Conservation (phyloP, 2,888 invertebrate species). For the Dione juno region DNA sequence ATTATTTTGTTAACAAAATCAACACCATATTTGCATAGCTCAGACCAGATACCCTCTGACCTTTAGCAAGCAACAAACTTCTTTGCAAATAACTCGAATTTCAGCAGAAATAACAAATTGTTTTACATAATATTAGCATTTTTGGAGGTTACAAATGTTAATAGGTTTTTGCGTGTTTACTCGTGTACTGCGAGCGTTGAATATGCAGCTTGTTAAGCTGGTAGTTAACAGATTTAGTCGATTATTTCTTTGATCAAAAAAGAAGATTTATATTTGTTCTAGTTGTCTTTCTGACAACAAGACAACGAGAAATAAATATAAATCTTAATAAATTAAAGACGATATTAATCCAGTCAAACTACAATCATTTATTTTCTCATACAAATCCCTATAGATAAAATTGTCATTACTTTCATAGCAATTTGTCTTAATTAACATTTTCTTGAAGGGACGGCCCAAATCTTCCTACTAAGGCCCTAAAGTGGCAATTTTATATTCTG, state of each 20-base stretch:
- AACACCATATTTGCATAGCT: not conserved
- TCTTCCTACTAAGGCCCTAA: constrained; percentile 30
- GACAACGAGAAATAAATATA: not conserved
- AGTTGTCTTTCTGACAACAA: not conserved
- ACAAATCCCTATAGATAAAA: not conserved
- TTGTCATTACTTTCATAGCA: constrained; percentile 26
- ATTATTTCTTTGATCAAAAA: too few species aligned
- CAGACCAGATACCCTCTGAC: not conserved
- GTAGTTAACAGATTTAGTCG: too few species aligned
- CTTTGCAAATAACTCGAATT: not conserved
- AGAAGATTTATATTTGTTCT: too few species aligned
- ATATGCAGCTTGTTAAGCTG: not conserved
- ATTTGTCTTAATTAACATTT: constrained; percentile 39
- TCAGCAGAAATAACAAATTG: not conserved
- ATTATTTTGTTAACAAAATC: not conserved
- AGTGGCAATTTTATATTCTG: constrained; percentile 40
- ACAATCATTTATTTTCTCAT: not conserved
- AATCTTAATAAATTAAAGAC: not conserved
- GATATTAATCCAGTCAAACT: not conserved
- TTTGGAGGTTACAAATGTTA: not conserved
- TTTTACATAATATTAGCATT: not conserved
- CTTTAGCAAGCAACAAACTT: constrained; percentile 15
- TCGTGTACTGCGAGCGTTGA: not conserved
- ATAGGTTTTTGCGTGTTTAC: not conserved
- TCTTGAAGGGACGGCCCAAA: constrained; percentile 22